Base-by-base conservation (phyloP, 92 coral and sea anemone species). In the Parazoanthus darwini region DNA sequence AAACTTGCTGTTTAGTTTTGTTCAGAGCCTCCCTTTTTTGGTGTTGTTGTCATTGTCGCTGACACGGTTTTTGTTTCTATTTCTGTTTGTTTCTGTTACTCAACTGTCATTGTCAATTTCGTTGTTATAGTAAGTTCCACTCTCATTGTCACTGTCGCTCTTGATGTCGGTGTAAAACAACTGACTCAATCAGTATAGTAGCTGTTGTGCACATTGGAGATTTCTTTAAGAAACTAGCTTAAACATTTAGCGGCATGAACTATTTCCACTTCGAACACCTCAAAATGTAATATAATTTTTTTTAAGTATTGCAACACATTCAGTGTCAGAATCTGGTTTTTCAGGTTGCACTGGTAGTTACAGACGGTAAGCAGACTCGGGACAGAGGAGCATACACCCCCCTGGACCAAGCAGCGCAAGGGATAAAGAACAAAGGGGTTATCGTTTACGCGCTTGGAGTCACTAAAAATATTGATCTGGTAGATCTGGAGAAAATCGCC, bases 261-360 rank as follows among this genome's bases (percentile, higher is more conserved):
- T 6, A 46, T 46, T 6, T 46, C 51, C 0, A 46, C 51, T 46
- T 46, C 11, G 8, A 0, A 9, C 11, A 46, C 8, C 51, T 46
- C 8, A 46, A 46, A 46, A 0, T 46, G 7, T 46, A 46, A 10
- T 6, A 46, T 46, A 5, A 3, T 9, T 46, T 9, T 46, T 10
- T 4, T 46, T 46, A 46, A 46, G 8, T 4, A 46, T 46, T 46
- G 51, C 51, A 46, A 4, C 9, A 46, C 7, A 46, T 46, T 46
- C 11, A 46, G 51, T 46, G 51, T 46, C 51, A 46, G 51, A 46
- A 46, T 5, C 51, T 46, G 51, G 51, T 9, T 46, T 46, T 23
- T 39, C 44, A 85, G 89, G 51, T 86, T 86, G 89, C 89, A 20
- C 63, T 86, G 89, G 89, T 86, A 39, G 54, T 86, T 42, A 86